phyloP scores from a whole-genome alignment of 2,888 invertebrate genomes.

The Pseudoips prasinana region DNA sequence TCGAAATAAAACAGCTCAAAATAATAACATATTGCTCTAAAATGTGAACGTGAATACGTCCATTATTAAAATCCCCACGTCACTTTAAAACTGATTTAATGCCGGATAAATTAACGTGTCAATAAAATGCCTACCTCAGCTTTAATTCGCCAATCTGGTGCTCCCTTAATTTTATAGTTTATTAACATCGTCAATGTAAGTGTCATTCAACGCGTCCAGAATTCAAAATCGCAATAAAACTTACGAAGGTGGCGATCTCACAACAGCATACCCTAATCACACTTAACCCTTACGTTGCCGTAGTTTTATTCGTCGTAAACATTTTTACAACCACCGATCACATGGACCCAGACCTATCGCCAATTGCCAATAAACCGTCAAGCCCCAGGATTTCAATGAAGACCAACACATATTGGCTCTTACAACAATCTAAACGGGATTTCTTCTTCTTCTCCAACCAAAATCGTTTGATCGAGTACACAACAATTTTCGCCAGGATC shows the following conservation, averaged over 20 bases:
- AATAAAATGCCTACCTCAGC: too few relatives aligned
- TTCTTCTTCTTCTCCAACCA: constrained; percentile 16
- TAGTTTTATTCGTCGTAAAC: constrained; percentile 72
- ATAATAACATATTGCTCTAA: too few relatives aligned
- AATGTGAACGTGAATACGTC: too few relatives aligned
- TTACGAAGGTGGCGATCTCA: constrained; percentile 34
- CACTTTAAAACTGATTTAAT: too few relatives aligned
- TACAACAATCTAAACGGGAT: constrained; percentile 36
- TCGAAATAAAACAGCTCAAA: too few relatives aligned
- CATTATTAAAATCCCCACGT: too few relatives aligned
- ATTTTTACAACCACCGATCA: constrained; percentile 68
- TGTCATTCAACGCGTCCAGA: constrained; percentile 9
- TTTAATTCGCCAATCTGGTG: background rate
- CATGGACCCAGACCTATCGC: constrained; percentile 38
- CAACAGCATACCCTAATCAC: constrained; percentile 56
- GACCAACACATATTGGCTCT: constrained; percentile 32
- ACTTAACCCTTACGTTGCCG: constrained; percentile 63
- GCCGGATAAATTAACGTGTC: too few relatives aligned
- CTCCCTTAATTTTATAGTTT: background rate
- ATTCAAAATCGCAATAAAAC: constrained; percentile 27
- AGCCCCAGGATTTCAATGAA: constrained; percentile 57
- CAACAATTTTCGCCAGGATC: constrained; percentile 26
- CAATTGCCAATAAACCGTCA: constrained; percentile 59
- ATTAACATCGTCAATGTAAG: constrained; percentile 1
- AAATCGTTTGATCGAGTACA: constrained; percentile 36